Evolutionary conservation across 2,113 vertebrate species (phyloP), one percentile per base, ranked within the genome.

Genomic region (Hymenochirus boettgeri): DNA sequence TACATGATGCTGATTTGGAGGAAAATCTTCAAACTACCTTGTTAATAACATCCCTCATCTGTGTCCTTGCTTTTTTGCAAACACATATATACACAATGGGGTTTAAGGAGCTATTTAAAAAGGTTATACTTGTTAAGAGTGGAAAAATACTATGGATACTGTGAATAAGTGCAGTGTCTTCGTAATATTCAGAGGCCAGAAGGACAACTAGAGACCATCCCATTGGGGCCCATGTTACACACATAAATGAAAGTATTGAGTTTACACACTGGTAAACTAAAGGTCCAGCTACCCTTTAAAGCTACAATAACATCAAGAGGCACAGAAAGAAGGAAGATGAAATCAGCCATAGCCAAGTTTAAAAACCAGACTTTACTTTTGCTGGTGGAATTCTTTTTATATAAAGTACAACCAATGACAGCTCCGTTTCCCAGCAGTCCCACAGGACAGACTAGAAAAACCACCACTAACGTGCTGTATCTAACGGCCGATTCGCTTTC

Each of bases 331-430:
- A 65, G 42, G 46, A 64, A 64, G 13, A 27, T 17, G 12, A 65
- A 57, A 25, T 65, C 62, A 12, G 62, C 62, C 1, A 65, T 2
- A 1, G 62, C 62, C 42, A 65, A 50, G 21, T 65, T 57, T 42
- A 56, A 19, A 27, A 65, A 65, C 62, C 62, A 65, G 52, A 65
- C 31, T 65, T n/a, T n/a, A 23, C 3, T 56, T 11, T 54, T 39
- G 7, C 24, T 5, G 19, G 25, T 26, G 19, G n/a, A n/a, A 23
- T 31, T 56, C 6, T 31, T 24, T 17, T 10, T 52, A 17, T 26
- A 24, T 12, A 22, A 22, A 4, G 50, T 52, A 25, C 25, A 10
- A 26, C 8, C 23, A 5, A 52, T 52, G 21, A 52, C 50, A 2
- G n/a, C 23, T 12, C 11, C 13, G 17, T 52, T 52, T 9, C 50